phyloP scores from a whole-genome alignment of 2,797 vertebrate species.

The Prunella strophiata region DNA sequence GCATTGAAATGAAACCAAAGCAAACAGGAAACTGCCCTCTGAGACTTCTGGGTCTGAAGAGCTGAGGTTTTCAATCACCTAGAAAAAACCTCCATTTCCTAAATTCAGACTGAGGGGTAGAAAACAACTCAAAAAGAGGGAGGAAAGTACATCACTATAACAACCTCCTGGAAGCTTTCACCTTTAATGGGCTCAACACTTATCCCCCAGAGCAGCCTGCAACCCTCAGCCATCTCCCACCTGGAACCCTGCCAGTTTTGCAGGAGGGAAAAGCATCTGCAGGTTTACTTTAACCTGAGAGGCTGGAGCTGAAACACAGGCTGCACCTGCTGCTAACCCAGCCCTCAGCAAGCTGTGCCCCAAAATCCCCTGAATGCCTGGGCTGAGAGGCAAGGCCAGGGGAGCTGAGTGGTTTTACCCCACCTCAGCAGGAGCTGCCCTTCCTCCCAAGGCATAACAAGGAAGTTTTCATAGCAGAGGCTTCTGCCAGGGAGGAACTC shows the following conservation, averaged over 20 bases:
- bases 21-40: not conserved
- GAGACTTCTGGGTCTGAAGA: not conserved
- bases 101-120: not conserved
- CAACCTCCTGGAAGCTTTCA: not conserved
- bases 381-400: not conserved
- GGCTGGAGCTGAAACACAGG: not conserved
- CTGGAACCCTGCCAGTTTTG: not conserved
- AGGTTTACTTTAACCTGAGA: not conserved
- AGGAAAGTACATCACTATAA: not conserved
- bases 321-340: not conserved
- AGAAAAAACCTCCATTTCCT: not conserved
- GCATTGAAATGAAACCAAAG: not conserved
- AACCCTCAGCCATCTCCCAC: not conserved
- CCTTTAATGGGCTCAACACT: not conserved
- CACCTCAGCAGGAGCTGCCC: not conserved
- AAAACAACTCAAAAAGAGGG: not conserved
- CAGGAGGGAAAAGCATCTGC: not conserved
- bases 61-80: not conserved
- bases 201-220: not conserved
- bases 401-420: not conserved
- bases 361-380: not conserved
- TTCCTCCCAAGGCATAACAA: not conserved
- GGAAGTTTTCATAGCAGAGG: not conserved
- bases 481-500: not conserved
- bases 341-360: not conserved